Base-by-base conservation (phyloP, 2,888 invertebrate species). In the Plagiodera versicolora region DNA sequence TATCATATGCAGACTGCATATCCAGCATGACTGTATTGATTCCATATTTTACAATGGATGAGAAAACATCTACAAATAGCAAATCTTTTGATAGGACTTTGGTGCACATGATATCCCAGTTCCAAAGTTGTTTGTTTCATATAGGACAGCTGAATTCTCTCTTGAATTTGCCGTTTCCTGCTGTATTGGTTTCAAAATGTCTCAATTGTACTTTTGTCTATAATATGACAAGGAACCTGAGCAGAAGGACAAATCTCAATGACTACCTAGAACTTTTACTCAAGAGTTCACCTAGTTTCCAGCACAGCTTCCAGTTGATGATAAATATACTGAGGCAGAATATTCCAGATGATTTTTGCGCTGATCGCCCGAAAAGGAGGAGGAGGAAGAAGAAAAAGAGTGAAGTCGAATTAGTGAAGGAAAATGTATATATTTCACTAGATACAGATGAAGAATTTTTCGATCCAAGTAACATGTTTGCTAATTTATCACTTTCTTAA, bases 171-270 rank as follows among this genome's bases (percentile, higher is more conserved):
- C 88, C 89, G 0, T 87, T 86, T 72, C 74, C 81, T 32, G 77
- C 80, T 65, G 83, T 86, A 35, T 79, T 81, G 32, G 83, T 89
- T 71, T 84, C 84, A n/a, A 85, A 86, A 70, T 81, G 86, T 63
- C 90, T 85, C 67, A 89, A 90, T 77, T 92, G 92, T 0, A 89
- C 90, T 0, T 88, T 92, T 77, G 75, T 90, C 0, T 92, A 92
- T 71, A 92, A 92, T 80, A 79, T 89, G 20, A 87, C 87, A 59
- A 78, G 80, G 28, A 85, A 87, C 77, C 81, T 92, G 48, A 85
- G 84, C 62, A 74, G 76, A 69, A 61, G 74, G 54, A 67, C 60
- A 14, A 68, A 71, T 56, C 58, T 72, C 19, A 66, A 71, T 30
- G 63, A 63, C 8, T 75, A 74, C 56, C 51, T 75, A 14, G 56